phyloP scores from a whole-genome alignment of 2,113 vertebrate species.

The Maccullochella peelii region DNA sequence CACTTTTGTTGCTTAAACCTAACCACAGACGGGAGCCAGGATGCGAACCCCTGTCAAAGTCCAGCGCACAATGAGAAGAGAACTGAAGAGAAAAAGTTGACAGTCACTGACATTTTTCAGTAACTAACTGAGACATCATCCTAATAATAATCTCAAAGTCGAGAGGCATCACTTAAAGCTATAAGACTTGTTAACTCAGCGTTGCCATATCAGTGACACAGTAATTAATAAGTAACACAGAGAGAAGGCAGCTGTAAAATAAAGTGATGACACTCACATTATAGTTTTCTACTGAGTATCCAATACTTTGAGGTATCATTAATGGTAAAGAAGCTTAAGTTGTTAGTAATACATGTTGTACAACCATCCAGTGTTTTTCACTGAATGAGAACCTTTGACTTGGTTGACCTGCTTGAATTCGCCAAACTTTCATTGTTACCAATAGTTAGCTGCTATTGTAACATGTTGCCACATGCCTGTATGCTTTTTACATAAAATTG shows the following conservation, averaged over 20 bases:
- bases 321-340: background rate
- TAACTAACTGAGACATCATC: conserved; percentile 17
- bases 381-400: background rate
- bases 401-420: background rate
- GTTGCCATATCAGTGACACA: conserved; percentile 6
- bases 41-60: background rate
- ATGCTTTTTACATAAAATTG: background rate
- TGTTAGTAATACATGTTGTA: background rate
- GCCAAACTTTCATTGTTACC: background rate
- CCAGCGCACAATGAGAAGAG: background rate
- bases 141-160: background rate
- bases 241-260: conserved; percentile 1
- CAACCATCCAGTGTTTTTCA: background rate
- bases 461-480: background rate
- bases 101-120: background rate
- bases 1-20: background rate
- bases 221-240: conserved; percentile 27
- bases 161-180: conserved; percentile 32
- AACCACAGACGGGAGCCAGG: background rate
- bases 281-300: conserved; percentile 7
- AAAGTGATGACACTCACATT: conserved; percentile 23
- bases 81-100: background rate
- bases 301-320: background rate
- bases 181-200: conserved; percentile 31
- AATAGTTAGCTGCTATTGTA: background rate